phyloP scores from a whole-genome alignment of 37 sponge, comb jelly and placozoan genomes.

The Cliona cf. orientalis region DNA sequence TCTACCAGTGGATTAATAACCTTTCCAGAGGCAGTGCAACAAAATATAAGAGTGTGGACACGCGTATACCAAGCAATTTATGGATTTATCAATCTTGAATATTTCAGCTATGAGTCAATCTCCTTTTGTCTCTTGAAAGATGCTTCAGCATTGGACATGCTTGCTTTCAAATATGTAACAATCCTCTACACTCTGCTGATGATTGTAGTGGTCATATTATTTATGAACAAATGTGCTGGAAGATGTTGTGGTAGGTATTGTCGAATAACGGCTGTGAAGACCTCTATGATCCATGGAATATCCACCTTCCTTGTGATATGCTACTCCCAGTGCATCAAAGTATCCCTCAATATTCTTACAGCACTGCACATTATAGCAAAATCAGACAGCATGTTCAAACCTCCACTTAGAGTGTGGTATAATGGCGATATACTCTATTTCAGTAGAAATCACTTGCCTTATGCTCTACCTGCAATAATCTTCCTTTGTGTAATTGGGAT shows the following conservation, averaged over 20 bases:
- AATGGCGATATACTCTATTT: conserved; percentile 44
- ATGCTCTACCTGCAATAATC: conserved; percentile 52
- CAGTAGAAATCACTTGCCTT: conserved; percentile 33
- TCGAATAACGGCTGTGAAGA: not conserved
- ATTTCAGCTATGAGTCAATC: no score
- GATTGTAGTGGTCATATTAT: not conserved
- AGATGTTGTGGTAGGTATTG: not conserved
- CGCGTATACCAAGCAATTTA: not conserved
- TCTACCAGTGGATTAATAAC: no score
- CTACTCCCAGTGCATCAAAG: conserved; percentile 31
- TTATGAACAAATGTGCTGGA: conserved; percentile 25
- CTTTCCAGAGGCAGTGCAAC: no score
- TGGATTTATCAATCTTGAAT: no score
- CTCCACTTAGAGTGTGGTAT: conserved; percentile 1
- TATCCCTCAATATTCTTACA: conserved; percentile 9
- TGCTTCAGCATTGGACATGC: conserved; percentile 22
- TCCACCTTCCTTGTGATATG: conserved; percentile 38
- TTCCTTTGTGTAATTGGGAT: conserved; percentile 8
- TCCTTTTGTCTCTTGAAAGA: no score
- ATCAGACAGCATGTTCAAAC: no score
- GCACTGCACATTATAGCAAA: not conserved
- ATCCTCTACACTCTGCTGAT: not conserved
- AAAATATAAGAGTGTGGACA: no score
- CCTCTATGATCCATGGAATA: conserved; percentile 32
- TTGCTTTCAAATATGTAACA: no score